phyloP scores from a whole-genome alignment of 1,140 invertebrate species.

The Pogonognathellus flavescens region DNA sequence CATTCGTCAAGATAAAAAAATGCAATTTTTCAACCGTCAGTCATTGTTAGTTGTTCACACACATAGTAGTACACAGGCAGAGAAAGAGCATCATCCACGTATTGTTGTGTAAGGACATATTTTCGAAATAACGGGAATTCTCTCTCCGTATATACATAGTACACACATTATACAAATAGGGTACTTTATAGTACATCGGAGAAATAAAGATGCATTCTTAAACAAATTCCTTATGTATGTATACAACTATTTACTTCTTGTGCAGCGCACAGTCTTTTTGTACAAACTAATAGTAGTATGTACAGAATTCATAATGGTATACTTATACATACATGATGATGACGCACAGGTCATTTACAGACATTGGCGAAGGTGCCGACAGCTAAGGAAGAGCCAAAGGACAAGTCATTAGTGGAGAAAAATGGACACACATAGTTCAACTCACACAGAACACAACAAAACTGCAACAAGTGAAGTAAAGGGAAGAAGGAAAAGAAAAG shows the following conservation, averaged over 20 bases:
- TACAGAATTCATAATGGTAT: not conserved
- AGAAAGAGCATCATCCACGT: constrained; percentile 22
- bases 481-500: constrained; percentile 10
- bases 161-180: not conserved
- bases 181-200: not conserved
- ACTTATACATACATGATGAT: not conserved
- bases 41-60: constrained; percentile 16
- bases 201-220: constrained; percentile 10
- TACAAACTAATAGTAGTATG: no score
- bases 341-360: constrained; percentile 24
- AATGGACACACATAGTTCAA: constrained; percentile 26
- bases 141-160: not conserved
- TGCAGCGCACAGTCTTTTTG: no score
- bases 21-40: constrained; percentile 36
- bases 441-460: not conserved
- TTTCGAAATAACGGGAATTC: constrained; percentile 31
- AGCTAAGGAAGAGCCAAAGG: constrained; percentile 42
- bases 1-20: constrained; percentile 33
- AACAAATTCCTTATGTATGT: not conserved
- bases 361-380: constrained; percentile 33
- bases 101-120: constrained; percentile 25
- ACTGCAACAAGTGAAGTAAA: not conserved
- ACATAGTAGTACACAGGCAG: not conserved
- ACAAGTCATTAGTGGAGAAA: constrained; percentile 48
- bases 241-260: no score